Evolutionary conservation across 2,797 vertebrate species (phyloP).

Genomic region (Macroramphosus scolopax): DNA sequence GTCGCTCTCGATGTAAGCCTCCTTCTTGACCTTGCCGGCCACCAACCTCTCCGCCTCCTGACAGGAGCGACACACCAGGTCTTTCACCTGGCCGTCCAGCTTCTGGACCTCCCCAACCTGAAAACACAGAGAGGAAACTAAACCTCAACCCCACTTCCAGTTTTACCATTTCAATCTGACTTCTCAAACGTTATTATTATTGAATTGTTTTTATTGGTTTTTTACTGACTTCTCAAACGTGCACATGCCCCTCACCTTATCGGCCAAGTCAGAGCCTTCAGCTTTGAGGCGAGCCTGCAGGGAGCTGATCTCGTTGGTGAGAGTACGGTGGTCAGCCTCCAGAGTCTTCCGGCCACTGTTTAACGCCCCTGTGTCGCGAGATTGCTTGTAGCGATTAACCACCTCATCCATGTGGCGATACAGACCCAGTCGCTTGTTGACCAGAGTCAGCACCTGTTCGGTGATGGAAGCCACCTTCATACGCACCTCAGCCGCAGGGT

Average conservation of each 20-base stretch:
- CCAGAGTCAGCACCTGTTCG: constrained; percentile 94
- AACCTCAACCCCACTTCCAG: neutral
- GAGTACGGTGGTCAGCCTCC: constrained; percentile 89
- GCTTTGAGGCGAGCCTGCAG: constrained; percentile 93
- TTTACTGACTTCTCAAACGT: no score
- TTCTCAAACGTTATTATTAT: no score
- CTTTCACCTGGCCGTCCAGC: constrained; percentile 92
- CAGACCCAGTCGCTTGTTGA: constrained; percentile 94
- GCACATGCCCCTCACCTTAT: constrained; percentile 81
- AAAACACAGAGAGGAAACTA: neutral
- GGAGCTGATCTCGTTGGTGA: constrained; percentile 87
- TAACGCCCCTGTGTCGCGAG: constrained; percentile 88
- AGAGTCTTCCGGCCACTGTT: constrained; percentile 91
- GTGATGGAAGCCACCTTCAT: constrained; percentile 99
- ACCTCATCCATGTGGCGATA: constrained; percentile 97
- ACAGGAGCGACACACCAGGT: constrained; percentile 88
- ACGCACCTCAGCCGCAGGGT: constrained; percentile 94
- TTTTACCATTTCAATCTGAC: neutral
- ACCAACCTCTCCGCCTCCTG: constrained; percentile 94
- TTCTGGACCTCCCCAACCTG: constrained; percentile 97
- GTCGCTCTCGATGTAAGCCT: constrained; percentile 92
- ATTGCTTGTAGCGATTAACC: constrained; percentile 96
- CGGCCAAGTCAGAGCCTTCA: constrained; percentile 93
- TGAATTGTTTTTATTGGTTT: no score
- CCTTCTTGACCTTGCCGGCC: constrained; percentile 95